Conservation (phyloP, 2,888 invertebrate species). For the Melangyna quadrimaculata region DNA sequence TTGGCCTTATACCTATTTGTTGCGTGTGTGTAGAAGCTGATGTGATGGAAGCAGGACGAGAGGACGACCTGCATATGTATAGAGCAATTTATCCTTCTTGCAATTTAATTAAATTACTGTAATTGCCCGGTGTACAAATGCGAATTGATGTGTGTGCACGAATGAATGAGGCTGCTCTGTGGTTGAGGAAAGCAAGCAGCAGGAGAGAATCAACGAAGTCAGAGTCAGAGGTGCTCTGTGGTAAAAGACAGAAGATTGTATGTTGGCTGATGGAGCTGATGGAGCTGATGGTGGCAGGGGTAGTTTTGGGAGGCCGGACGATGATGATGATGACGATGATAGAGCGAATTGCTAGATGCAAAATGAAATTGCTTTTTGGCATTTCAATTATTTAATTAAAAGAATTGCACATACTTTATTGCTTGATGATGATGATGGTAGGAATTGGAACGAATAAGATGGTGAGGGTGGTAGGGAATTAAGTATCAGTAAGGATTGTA, state of each 20-base stretch:
- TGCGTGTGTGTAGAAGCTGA: slow-evolving; percentile 15
- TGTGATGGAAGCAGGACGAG: slow-evolving; percentile 8
- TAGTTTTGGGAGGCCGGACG: slow-evolving; percentile 36
- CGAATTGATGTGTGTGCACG: slow-evolving; percentile 72
- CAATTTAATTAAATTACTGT: slow-evolving; percentile 72
- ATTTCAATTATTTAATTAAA: slow-evolving; percentile 72
- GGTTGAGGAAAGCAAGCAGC: not conserved
- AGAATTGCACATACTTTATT: slow-evolving; percentile 72
- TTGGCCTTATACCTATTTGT: slow-evolving; percentile 60
- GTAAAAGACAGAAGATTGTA: slow-evolving; percentile 41
- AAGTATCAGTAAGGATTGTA: not conserved
- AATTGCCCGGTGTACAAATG: slow-evolving; percentile 72
- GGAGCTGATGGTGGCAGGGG: not conserved
- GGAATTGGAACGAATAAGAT: not conserved
- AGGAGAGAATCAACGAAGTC: not conserved
- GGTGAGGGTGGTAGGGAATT: not conserved
- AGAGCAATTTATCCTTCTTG: slow-evolving; percentile 72
- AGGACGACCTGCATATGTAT: slow-evolving; percentile 64
- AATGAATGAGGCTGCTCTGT: slow-evolving; percentile 62
- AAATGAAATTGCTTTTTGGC: slow-evolving; percentile 72
- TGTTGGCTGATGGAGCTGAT: too few species aligned
- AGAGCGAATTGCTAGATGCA: slow-evolving; percentile 71
- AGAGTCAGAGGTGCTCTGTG: slow-evolving; percentile 41
- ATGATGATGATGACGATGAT: slow-evolving; percentile 65
- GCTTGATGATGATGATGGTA: slow-evolving; percentile 50